Evolutionary conservation across 92 coral and sea anemone species (phyloP), one percentile per base, ranked within the genome.

Genomic region (Galaxea fascicularis): DNA sequence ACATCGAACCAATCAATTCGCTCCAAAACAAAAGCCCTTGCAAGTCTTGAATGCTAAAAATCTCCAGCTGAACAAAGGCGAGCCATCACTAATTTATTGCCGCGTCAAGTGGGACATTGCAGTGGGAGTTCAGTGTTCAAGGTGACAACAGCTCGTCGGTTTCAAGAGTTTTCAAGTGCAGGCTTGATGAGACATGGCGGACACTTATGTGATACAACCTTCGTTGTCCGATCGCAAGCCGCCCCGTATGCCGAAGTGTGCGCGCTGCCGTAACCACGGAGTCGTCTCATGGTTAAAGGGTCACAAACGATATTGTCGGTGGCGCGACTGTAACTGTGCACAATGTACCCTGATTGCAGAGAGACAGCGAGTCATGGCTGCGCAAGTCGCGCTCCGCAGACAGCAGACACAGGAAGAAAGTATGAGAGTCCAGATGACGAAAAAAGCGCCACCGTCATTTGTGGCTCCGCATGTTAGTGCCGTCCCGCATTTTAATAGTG

Each of bases 381-480:
- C 98, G 20, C 98, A 94, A 67, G 98, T 94, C 15, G 98, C 98
- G 0, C 87, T 94, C 18, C 86, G 98, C 58, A 80, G 98, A 26
- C 98, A 94, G 69, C 98, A 94, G 69, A 97, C 99, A 8, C 99
- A 97, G 66, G 99, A 97, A 73, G 99, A 97, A 70, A 87, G n/a
- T 31, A 93, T 97, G 91, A 82, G 94, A 64, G 91, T 78, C 8
- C 94, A 89, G 62, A 64, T 82, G 21, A 57, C 83, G 14, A 71
- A 84, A 52, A 91, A 84, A 58, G 65, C 49, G 1, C 71, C 92
- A 18, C 17, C 41, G 41, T 35, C 88, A 2, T 91, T 74, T 41
- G 85, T 84, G 63, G 75, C 58, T 29, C 82, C 82, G 57, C 78
- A 57, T 14, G 77, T 46, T 17, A 44, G 20, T 39, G 15, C 53